phyloP scores from a whole-genome alignment of 2,888 invertebrate species.

The Hemistola chrysoprasaria region DNA sequence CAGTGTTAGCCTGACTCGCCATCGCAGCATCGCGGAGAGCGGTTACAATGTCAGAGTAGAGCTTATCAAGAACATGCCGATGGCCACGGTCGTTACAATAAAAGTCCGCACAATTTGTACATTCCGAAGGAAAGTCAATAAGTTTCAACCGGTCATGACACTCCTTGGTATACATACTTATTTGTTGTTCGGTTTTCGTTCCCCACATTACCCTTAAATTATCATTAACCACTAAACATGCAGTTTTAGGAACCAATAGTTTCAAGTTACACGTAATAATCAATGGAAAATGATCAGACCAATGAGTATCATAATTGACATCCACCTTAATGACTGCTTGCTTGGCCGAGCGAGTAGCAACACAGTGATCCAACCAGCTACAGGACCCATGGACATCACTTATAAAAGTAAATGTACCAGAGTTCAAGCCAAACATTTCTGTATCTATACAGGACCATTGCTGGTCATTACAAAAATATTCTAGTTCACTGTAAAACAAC shows the following conservation, averaged over 20 bases:
- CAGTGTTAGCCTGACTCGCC: background rate
- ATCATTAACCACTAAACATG: background rate
- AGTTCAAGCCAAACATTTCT: background rate
- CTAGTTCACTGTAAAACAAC: background rate
- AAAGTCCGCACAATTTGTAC: too few species aligned
- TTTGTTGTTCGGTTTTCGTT: background rate
- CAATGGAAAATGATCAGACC: constrained; percentile 8
- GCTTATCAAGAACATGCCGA: constrained; percentile 1
- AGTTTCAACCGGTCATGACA: background rate
- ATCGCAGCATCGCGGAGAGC: constrained; percentile 1
- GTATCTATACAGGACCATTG: background rate
- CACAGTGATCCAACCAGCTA: too few species aligned
- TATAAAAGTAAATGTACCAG: too few species aligned
- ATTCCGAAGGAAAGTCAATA: constrained; percentile 4
- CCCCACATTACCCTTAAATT: constrained; percentile 6
- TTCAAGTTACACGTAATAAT: constrained; percentile 4
- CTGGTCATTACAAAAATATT: background rate
- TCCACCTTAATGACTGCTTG: background rate
- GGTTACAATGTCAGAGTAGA: constrained; percentile 3
- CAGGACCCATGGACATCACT: too few species aligned
- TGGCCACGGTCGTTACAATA: background rate
- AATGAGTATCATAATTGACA: constrained; percentile 1
- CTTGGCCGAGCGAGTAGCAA: constrained; percentile 2
- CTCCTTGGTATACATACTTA: background rate
- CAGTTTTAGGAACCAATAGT: background rate